These are phyloP conservation scores for Acromyrmex heyeri DNA, from an alignment of 1,140 invertebrate genomes.

Conservation along the genomic window DNA sequence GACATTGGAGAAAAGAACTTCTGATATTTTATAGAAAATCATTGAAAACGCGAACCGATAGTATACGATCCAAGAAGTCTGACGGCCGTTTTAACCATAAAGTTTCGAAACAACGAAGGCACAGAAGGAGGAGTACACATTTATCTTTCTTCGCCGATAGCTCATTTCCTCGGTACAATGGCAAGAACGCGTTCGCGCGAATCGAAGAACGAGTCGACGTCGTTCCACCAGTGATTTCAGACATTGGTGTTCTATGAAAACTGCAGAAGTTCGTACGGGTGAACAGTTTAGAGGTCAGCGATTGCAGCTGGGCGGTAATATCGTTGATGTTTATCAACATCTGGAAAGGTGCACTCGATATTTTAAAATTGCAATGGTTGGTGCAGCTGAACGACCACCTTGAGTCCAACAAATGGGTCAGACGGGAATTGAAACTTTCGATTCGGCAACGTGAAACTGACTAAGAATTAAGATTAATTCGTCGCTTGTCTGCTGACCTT, in stretches of 20 bases:
- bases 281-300: neutral
- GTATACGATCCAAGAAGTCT: neutral
- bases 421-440: constrained; percentile 46
- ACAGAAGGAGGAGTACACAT: neutral
- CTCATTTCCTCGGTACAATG: constrained; percentile 44
- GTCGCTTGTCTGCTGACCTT: neutral
- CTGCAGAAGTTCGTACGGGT: neutral
- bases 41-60: neutral
- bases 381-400: constrained; percentile 50
- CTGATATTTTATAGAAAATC: neutral
- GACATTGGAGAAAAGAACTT: neutral
- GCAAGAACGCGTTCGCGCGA: constrained; percentile 12
- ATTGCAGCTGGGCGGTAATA: constrained; percentile 6
- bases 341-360: constrained; percentile 54
- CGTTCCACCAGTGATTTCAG: constrained; percentile 36
- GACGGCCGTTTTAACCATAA: constrained; percentile 12
- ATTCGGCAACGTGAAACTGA: constrained; percentile 1
- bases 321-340: constrained; percentile 62
- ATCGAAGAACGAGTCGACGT: constrained; percentile 1
- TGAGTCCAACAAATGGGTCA: constrained; percentile 37
- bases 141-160: constrained; percentile 53
- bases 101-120: constrained; percentile 23
- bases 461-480: constrained; percentile 43
- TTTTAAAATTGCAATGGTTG: constrained; percentile 61
- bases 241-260: constrained; percentile 21